phyloP scores from a whole-genome alignment of 2,113 vertebrate genomes.

The Microtus oregoni region DNA sequence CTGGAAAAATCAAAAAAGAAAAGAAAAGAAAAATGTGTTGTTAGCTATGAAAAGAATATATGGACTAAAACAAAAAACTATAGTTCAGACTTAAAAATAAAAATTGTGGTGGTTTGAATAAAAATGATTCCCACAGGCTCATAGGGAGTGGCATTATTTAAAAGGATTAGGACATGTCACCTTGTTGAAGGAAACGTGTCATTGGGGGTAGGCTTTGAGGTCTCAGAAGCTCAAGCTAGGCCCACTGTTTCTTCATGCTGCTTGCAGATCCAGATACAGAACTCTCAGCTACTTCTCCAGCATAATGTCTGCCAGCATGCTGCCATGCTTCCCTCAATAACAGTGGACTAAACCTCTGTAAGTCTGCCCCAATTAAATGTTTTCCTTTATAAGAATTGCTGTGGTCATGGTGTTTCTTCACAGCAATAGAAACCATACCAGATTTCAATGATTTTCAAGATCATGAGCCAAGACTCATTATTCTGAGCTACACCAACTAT shows the following conservation, averaged over 20 bases:
- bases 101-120: neutral
- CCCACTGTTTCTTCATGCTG: neutral
- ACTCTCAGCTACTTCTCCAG: neutral
- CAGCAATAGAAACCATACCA: neutral
- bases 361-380: no score
- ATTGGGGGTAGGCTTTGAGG: neutral
- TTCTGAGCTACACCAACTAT: neutral
- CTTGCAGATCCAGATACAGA: neutral
- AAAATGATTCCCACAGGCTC: neutral
- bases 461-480: constrained; percentile 5
- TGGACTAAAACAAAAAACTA: neutral
- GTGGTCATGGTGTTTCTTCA: neutral
- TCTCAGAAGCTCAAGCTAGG: neutral
- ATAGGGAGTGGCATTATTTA: neutral
- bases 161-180: neutral
- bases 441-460: neutral
- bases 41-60: neutral
- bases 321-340: neutral
- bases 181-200: neutral
- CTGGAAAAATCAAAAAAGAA: no score
- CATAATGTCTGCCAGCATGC: neutral
- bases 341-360: neutral
- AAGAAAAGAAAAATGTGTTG: neutral
- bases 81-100: neutral
- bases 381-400: neutral